Evolutionary conservation across 2,797 vertebrate species (phyloP), one percentile per base, ranked within the genome.

Genomic region (Enteromius trimaculatus): DNA sequence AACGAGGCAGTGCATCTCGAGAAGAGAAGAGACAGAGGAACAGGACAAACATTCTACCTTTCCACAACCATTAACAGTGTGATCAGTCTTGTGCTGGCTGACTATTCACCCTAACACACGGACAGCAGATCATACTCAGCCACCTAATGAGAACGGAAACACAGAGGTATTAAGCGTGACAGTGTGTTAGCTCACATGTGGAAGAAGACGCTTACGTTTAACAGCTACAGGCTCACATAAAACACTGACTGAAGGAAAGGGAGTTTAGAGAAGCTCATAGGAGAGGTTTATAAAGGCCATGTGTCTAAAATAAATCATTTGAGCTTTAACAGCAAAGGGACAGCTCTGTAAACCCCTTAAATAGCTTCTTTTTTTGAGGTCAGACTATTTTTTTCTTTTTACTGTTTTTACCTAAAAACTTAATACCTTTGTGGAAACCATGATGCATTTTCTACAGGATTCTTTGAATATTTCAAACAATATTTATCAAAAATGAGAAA

Each of bases 91-190:
- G 74, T 29, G n/a, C 6, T 1, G 31, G 53, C 26, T 53, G 84
- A 70, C 84, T 72, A 55, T 71, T 71, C 65, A 64, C 23, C 79
- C 26, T 1, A 80, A 81, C 65, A 62, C 21, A 74, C 21, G n/a
- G 78, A 60, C 64, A 58, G 53, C 39, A 77, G 39, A 77, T 64
- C 74, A 85, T 51, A 75, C 44, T 81, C 37, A 39, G 55, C 1
- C 14, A 29, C 29, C 21, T 81, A 65, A 81, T 72, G 80, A 85
- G 74, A 78, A 42, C 6, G 6, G 80, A 82, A 77, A 62, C 6
- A 53, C 14, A 53, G 29, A 42, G 1, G 34, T 29, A 66, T 78
- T 65, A 82, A 53, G 29, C 23, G 19, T 19, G 44, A 76, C 74
- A 37, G 47, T 4, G 34, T 44, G 26, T 72, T 77, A 58, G 53